Conservation (phyloP, 2,113 vertebrate species). For the Panthera uncia region DNA sequence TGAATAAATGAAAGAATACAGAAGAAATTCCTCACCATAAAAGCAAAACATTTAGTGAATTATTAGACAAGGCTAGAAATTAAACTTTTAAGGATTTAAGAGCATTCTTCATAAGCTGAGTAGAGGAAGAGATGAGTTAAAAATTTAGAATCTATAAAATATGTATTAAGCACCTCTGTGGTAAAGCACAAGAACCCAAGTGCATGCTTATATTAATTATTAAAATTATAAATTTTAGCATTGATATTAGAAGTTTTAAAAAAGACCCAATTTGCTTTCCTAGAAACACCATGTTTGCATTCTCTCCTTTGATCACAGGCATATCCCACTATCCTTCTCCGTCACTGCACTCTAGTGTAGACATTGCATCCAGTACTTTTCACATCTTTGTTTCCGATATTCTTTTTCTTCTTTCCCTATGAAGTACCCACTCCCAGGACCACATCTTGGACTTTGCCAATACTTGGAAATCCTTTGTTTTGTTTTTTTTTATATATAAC, state of each 20-base stretch:
- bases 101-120: constrained; percentile 6
- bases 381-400: not conserved
- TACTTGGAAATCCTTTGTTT: not conserved
- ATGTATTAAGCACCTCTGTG: constrained; percentile 24
- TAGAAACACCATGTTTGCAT: not conserved
- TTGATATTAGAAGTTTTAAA: not conserved
- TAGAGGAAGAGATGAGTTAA: constrained; percentile 53
- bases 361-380: not conserved
- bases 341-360: not conserved
- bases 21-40: not conserved
- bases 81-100: constrained; percentile 12
- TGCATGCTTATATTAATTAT: constrained; percentile 47
- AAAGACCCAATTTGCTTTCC: not conserved
- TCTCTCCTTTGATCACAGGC: not conserved
- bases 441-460: not conserved
- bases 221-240: constrained; percentile 35
- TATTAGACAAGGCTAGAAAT: not conserved
- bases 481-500: not conserved
- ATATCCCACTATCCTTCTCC: accelerated
- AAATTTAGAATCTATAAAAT: constrained; percentile 59
- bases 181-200: not conserved
- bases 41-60: not conserved
- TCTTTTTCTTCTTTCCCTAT: not conserved
- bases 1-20: not conserved
- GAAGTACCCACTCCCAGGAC: not conserved